These are phyloP conservation scores for Sebastes itinus DNA, from an alignment of 2,797 vertebrate species.

Conservation along the genomic window DNA sequence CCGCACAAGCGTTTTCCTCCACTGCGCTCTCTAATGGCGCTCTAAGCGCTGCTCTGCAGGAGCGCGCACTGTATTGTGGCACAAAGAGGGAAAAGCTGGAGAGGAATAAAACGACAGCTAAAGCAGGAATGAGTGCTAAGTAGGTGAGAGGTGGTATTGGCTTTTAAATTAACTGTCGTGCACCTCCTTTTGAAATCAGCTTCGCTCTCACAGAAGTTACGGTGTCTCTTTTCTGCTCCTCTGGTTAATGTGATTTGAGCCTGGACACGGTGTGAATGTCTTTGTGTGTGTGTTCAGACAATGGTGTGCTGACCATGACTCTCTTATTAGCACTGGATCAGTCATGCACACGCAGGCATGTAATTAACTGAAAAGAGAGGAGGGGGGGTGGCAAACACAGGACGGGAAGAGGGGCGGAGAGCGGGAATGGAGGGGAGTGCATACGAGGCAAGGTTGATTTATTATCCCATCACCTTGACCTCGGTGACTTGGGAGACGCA, in stretches of 20 bases:
- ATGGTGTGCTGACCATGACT: constrained; percentile 62
- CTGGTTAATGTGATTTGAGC: constrained; percentile 47
- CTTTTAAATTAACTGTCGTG: constrained; percentile 40
- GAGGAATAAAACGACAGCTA: constrained; percentile 11
- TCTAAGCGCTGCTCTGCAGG: constrained; percentile 25
- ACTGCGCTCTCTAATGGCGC: constrained; percentile 38
- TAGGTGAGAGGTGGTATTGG: constrained; percentile 42
- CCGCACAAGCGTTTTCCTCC: constrained; percentile 48
- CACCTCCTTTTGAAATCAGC: constrained; percentile 40
- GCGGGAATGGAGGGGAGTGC: constrained; percentile 20
- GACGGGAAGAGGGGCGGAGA: constrained; percentile 1
- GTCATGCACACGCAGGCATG: constrained; percentile 71
- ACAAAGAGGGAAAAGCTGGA: constrained; percentile 9
- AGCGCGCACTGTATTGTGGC: constrained; percentile 12
- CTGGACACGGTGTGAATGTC: constrained; percentile 25
- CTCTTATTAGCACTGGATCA: constrained; percentile 71
- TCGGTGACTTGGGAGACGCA: constrained; percentile 69
- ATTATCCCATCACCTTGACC: constrained; percentile 81
- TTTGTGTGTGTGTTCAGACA: constrained; percentile 21
- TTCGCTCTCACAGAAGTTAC: constrained; percentile 25
- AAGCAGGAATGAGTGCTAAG: constrained; percentile 35
- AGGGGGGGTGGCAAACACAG: background rate
- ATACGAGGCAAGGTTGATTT: constrained; percentile 68
- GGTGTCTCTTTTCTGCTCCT: constrained; percentile 3
- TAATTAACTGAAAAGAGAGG: constrained; percentile 73